phyloP scores from a whole-genome alignment of 92 coral and sea anemone species.

The Palythoa heliodiscus region DNA sequence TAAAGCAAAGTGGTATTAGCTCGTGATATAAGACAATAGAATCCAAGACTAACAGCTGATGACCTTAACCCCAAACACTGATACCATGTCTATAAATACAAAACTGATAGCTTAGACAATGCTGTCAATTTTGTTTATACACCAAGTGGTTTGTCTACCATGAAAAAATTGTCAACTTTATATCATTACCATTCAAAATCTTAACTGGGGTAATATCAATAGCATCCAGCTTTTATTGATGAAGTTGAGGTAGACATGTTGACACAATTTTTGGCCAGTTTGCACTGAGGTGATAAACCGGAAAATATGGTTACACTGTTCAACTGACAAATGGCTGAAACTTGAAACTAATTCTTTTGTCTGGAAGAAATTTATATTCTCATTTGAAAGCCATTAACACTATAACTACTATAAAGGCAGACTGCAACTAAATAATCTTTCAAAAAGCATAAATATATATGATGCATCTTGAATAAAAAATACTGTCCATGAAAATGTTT shows the following conservation, averaged over 20 bases:
- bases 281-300: background rate
- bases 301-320: background rate
- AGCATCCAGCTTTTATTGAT: background rate
- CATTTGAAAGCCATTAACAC: background rate
- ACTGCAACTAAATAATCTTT: background rate
- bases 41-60: slow-evolving; percentile 1
- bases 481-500: background rate
- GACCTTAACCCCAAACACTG: slow-evolving; percentile 16
- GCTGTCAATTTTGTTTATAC: background rate
- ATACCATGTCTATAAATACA: background rate
- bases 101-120: background rate
- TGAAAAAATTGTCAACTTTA: background rate
- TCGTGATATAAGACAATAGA: background rate
- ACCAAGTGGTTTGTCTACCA: background rate
- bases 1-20: background rate
- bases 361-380: background rate
- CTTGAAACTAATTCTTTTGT: slow-evolving; percentile 6
- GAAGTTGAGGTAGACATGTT: background rate
- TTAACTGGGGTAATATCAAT: background rate
- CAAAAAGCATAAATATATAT: background rate
- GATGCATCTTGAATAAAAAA: background rate
- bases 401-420: background rate
- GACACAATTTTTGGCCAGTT: background rate
- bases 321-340: background rate
- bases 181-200: background rate